Evolutionary conservation across 2,113 vertebrate genomes (phyloP).

Genomic region (Pipra filicauda): DNA sequence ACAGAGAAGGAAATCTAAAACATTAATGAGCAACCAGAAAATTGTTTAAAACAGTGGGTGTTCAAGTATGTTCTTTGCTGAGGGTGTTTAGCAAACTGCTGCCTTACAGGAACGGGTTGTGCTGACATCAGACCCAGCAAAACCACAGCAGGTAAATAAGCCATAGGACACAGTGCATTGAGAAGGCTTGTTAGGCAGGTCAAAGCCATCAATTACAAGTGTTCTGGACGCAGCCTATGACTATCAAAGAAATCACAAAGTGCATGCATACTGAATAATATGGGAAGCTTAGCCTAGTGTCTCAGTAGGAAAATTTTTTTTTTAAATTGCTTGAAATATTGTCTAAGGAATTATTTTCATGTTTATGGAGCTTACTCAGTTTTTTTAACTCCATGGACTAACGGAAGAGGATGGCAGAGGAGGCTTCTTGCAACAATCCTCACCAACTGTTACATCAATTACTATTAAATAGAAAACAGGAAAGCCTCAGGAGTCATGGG

Average conservation of each 20-base stretch:
- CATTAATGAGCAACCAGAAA: background rate
- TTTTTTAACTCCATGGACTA: background rate
- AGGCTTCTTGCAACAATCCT: background rate
- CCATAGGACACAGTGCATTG: background rate
- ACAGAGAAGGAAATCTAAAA: background rate
- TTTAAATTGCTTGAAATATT: background rate
- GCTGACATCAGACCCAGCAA: background rate
- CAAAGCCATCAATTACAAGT: background rate
- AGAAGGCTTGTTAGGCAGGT: background rate
- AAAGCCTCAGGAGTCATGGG: background rate
- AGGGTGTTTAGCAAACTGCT: background rate
- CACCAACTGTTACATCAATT: background rate
- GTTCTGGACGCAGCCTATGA: background rate
- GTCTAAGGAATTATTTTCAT: background rate
- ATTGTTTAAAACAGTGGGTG: background rate
- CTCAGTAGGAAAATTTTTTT: background rate
- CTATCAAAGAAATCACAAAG: background rate
- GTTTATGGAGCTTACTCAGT: background rate
- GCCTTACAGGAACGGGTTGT: background rate
- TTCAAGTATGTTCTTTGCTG: background rate
- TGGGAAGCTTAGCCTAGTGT: background rate
- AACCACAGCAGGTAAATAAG: background rate
- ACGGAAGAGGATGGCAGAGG: background rate
- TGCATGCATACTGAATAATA: background rate
- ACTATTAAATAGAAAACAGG: background rate